Conservation (phyloP, 2,113 vertebrate species). For the Podarcis cretensis region DNA sequence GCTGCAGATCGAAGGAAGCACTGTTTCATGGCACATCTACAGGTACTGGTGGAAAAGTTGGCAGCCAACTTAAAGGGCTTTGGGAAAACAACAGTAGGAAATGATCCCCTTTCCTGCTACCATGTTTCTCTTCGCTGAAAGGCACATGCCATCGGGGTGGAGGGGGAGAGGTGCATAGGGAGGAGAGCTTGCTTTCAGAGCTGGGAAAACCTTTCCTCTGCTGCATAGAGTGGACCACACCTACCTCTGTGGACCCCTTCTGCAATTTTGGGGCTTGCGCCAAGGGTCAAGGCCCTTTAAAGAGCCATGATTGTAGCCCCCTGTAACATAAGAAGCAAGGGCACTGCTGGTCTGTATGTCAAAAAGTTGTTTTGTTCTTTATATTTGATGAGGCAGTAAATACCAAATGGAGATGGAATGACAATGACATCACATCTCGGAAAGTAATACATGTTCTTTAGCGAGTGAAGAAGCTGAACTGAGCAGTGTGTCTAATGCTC, state of each 20-base stretch:
- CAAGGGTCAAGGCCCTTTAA: background rate
- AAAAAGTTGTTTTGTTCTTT: conserved; percentile 46
- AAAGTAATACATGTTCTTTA: conserved; percentile 34
- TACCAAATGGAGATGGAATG: background rate
- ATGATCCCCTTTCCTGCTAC: background rate
- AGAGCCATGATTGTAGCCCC: conserved; percentile 23
- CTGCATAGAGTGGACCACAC: background rate
- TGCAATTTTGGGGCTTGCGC: background rate
- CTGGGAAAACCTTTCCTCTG: background rate
- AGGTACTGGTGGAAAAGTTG: background rate
- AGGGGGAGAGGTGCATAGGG: too few species aligned
- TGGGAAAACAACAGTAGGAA: background rate
- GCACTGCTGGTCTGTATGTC: conserved; percentile 20
- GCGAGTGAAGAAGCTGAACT: background rate
- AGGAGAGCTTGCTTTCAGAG: background rate
- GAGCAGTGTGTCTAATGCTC: conserved; percentile 45
- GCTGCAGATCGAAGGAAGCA: background rate
- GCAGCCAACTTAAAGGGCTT: conserved; percentile 18
- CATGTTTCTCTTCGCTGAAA: background rate
- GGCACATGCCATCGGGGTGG: background rate
- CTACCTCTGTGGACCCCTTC: background rate
- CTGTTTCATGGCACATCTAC: background rate
- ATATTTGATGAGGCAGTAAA: conserved; percentile 32
- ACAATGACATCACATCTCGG: conserved; percentile 41
- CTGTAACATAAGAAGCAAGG: background rate